Evolutionary conservation across 2,113 vertebrate species (phyloP), one percentile per base, ranked within the genome.

Genomic region (Grantiella picta): DNA sequence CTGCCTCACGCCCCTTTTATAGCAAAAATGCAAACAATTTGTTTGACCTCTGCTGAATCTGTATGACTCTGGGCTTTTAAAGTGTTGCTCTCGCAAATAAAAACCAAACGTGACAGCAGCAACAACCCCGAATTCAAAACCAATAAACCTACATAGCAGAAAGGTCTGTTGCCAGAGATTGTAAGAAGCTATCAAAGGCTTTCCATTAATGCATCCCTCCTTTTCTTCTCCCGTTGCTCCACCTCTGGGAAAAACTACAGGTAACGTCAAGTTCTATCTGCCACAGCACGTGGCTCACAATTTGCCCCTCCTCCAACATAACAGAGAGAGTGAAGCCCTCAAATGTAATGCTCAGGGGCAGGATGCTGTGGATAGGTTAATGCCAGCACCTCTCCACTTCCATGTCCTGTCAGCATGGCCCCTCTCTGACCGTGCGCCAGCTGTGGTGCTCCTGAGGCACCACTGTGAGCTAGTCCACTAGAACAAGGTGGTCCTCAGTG

Each of bases 11-110:
- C 72, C 78, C 57, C 86, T 94, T 95, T 95, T 96, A 95, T 89
- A 94, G 86, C 70, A 97, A 97, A 98, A 97, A 97, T 94, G 94
- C 95, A 95, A 97, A 96, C 91, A 96, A 96, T 96, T 97, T 96
- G 87, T 95, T 95, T 96, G 97, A 96, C 95, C 96, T 97, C 85
- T 94, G 68, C 90, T 84, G 60, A 86, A 95, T 92, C 63, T 69
- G 79, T 97, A 85, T 8, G 56, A 84, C 90, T 94, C 83, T 15
- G 42, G 38, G 78, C 80, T 94, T 97, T 92, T 96, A 81, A 90
- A 97, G 33, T 56, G 52, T 57, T 94, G 69, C 59, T 72, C 65
- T 89, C 59, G 92, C 52, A 96, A 92, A 92, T 65, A 91, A 76
- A 91, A 97, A 16, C 42, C 36, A 84, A 93, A 89, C 45, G 6